Evolutionary conservation across 2,113 vertebrate genomes (phyloP), one percentile per base, ranked within the genome.

Genomic region (Solea solea): DNA sequence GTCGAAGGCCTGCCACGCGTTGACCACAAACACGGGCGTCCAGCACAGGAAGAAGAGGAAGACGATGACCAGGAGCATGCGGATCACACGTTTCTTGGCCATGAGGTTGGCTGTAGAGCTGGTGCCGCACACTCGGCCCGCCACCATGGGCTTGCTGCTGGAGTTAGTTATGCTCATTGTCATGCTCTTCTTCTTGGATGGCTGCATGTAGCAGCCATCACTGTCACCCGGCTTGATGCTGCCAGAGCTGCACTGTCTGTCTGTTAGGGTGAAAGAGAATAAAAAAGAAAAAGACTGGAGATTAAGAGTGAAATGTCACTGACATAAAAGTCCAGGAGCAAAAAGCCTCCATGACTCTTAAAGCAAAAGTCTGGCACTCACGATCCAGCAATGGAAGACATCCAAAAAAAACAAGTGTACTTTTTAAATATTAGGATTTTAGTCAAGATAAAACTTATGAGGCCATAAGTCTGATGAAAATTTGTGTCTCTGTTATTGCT

Each of bases 61-160:
- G 79, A 99, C 97, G 3, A 99, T 98, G 87, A 98, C 96, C 28
- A 98, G 91, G 64, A 99, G 89, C 98, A 99, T 99, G 67, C 97
- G 96, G 87, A 98, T 96, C 49, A 99, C 97, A 0, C 97, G 94
- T 80, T 99, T 99, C 92, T 99, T 99, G 88, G 97, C 97, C 94
- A 96, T 83, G 64, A 99, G 88, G 90, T 95, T 97, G 86, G 94
- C 92, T 0, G 95, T 88, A 0, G 97, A 96, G 87, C 86, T 95
- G 91, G 64, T 95, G 92, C 96, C 95, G 76, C 94, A 90, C 61
- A 93, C 87, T 1, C 96, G 93, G 25, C 77, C 80, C 54, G 89
- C 52, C 87, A 84, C 52, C 87, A 83, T 84, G 76, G 79, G 1
- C 13, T 87, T 81, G 66, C 66, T 40, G 49, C 59, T 27, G 27